Percentiles rank a stretch among this genome's conserved stretches.
These are phyloP conservation scores for Brachionus koreanus DNA, from an alignment of 1,140 invertebrate genomes.

Conservation along the genomic window DNA sequence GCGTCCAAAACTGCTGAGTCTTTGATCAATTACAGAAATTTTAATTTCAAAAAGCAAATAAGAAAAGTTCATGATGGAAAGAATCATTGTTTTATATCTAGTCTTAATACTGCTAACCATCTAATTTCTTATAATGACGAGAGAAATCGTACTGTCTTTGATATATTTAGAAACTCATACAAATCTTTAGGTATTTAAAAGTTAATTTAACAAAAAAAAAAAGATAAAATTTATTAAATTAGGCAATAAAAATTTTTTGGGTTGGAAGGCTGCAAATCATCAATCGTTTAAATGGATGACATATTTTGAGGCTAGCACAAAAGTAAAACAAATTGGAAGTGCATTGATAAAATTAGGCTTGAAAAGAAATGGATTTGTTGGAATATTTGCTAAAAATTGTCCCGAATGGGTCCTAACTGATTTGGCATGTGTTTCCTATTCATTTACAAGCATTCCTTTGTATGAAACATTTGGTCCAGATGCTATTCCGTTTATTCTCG, in stretches of 20 bases:
- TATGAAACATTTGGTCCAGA: constrained; percentile 41
- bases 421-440: constrained; percentile 21
- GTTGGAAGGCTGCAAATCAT: background rate
- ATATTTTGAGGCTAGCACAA: background rate
- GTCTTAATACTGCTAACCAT: background rate
- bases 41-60: background rate
- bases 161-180: background rate
- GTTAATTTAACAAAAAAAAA: background rate
- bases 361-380: background rate
- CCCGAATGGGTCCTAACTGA: constrained; percentile 35
- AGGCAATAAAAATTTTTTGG: background rate
- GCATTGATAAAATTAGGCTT: constrained; percentile 1
- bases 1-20: background rate
- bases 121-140: background rate
- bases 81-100: background rate
- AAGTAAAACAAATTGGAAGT: background rate
- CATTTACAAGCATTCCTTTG: background rate
- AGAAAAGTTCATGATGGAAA: background rate
- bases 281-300: background rate
- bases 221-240: background rate
- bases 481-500: constrained; percentile 1
- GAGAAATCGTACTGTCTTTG: background rate
- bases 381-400: constrained; percentile 38
- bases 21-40: background rate
- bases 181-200: background rate